Evolutionary conservation across 2,113 vertebrate genomes (phyloP).

Genomic region (Aythya baeri): DNA sequence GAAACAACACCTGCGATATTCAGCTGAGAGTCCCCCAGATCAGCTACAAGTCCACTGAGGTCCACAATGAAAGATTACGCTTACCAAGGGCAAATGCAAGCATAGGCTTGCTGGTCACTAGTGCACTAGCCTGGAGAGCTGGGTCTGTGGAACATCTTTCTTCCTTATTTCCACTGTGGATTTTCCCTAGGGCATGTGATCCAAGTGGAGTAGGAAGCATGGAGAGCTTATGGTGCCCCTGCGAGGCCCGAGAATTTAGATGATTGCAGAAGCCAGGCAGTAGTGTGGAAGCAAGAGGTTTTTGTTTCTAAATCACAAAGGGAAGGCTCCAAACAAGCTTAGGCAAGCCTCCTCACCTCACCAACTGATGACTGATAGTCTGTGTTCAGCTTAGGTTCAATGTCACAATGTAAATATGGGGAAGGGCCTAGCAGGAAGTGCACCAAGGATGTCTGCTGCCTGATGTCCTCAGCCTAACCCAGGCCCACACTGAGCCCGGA

Average conservation of each 20-base stretch:
- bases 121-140: background rate
- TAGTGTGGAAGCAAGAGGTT: background rate
- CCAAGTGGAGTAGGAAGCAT: background rate
- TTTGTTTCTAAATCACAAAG: background rate
- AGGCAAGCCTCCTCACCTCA: background rate
- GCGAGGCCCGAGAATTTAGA: rapidly evolving
- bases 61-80: background rate
- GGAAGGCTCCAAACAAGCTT: background rate
- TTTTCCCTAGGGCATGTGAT: background rate
- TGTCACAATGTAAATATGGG: background rate
- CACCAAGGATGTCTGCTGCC: background rate
- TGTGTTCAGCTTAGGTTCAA: background rate
- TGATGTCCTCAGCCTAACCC: background rate
- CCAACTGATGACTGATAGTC: background rate
- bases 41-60: background rate
- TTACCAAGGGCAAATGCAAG: background rate
- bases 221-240: rapidly evolving
- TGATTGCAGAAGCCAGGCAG: background rate
- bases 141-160: background rate
- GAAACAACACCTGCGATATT: background rate
- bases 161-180: background rate
- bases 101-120: background rate
- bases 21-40: background rate
- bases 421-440: background rate
- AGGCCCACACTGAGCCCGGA: background rate